A percentile compares a stretch with the other conserved stretches of the same genome.
Evolutionary conservation across 2,888 invertebrate genomes (phyloP).

Genomic region (Bruchidius siliquastri): DNA sequence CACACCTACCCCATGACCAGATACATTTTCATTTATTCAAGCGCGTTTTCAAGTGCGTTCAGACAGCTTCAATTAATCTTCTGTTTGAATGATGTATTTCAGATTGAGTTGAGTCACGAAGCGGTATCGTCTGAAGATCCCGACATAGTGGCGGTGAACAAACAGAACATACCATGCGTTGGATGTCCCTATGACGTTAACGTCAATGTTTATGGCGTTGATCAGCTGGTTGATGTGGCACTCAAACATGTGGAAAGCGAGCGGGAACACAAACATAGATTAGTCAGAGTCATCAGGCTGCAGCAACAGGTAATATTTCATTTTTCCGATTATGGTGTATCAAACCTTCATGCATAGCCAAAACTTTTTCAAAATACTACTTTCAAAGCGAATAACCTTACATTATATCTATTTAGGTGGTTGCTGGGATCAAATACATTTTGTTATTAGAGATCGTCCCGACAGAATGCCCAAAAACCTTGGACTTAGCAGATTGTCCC

Average conservation of each 20-base stretch:
- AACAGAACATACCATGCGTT: constrained; percentile 44
- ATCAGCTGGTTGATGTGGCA: constrained; percentile 49
- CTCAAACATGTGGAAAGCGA: constrained; percentile 49
- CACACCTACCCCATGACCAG: too few species aligned
- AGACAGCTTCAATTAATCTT: too few species aligned
- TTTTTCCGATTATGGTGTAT: too few species aligned
- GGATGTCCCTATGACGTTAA: constrained; percentile 54
- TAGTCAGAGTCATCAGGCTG: constrained; percentile 49
- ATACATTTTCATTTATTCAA: too few species aligned
- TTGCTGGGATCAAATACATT: constrained; percentile 57
- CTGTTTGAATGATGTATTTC: too few species aligned
- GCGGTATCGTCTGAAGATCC: constrained; percentile 44
- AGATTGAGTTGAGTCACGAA: constrained; percentile 31
- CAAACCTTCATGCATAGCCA: too few species aligned
- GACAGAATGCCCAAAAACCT: constrained; percentile 35
- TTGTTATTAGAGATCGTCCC: constrained; percentile 52
- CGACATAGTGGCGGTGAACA: constrained; percentile 51
- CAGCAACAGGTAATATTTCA: constrained; percentile 57
- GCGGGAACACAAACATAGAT: constrained; percentile 41
- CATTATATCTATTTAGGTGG: constrained; percentile 47
- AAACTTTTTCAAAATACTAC: neutral
- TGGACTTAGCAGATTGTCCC: constrained; percentile 41
- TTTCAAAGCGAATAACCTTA: neutral
- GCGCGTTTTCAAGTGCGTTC: too few species aligned
- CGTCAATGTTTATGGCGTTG: constrained; percentile 51